These are phyloP conservation scores for Paracanthobrama guichenoti DNA, from an alignment of 2,113 vertebrate species.

Conservation along the genomic window DNA sequence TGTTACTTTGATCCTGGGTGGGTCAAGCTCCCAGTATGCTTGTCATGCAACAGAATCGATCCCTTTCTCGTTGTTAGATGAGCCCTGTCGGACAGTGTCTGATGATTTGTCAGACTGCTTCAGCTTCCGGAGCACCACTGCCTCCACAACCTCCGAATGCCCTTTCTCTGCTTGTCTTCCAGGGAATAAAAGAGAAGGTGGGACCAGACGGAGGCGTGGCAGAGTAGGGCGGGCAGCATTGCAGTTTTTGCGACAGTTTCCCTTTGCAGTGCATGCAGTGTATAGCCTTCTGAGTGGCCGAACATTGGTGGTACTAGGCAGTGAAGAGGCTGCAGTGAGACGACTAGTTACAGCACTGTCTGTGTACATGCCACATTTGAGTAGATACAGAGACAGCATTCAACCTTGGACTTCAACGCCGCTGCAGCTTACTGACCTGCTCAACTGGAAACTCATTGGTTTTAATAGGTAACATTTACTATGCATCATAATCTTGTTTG, in stretches of 20 bases:
- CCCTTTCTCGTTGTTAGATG: constrained; percentile 31
- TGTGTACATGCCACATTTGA: constrained; percentile 84
- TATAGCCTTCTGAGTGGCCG: constrained; percentile 91
- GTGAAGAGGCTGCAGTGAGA: constrained; percentile 81
- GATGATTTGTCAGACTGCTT: constrained; percentile 80
- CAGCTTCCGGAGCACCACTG: constrained; percentile 77
- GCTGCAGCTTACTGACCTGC: constrained; percentile 88
- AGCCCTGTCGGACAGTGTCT: not conserved
- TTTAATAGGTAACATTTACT: constrained; percentile 83
- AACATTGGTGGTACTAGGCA: constrained; percentile 86
- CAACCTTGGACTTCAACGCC: constrained; percentile 81
- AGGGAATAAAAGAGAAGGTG: not conserved
- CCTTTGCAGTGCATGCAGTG: constrained; percentile 89
- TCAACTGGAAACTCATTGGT: constrained; percentile 94
- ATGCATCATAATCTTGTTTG: not conserved
- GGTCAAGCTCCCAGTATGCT: constrained; percentile 54
- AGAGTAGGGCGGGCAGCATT: constrained; percentile 83
- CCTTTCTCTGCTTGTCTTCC: constrained; percentile 62
- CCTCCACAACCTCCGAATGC: constrained; percentile 75
- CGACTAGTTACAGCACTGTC: constrained; percentile 83
- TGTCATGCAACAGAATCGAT: constrained; percentile 50
- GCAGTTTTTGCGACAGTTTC: constrained; percentile 88
- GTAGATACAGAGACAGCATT: constrained; percentile 73
- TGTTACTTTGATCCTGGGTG: constrained; percentile 55
- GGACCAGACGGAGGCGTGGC: constrained; percentile 72